These are phyloP conservation scores for Odocoileus hemionus DNA, from an alignment of 2,113 vertebrate species.

Conservation along the genomic window DNA sequence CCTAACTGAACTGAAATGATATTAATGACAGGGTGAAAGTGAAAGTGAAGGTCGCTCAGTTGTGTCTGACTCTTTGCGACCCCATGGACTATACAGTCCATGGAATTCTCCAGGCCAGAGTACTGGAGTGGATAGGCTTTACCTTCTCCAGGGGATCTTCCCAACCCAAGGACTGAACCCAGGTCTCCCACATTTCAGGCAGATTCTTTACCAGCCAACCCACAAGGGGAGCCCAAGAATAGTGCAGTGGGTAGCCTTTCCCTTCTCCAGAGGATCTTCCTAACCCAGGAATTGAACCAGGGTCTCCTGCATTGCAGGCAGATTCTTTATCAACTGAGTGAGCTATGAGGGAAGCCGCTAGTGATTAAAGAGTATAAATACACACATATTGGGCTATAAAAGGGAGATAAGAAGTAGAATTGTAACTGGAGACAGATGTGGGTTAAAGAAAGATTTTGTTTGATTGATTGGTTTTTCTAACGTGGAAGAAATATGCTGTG, in stretches of 20 bases:
- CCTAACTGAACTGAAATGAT: background rate
- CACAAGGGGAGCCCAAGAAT: background rate
- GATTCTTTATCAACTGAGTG: background rate
- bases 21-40: background rate
- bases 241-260: background rate
- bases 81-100: background rate
- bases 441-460: background rate
- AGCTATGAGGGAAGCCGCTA: background rate
- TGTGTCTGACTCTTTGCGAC: background rate
- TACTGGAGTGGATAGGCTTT: background rate
- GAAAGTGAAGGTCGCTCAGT: background rate
- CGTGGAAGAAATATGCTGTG: background rate
- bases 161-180: background rate
- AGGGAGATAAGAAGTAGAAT: background rate
- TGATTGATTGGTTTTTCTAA: background rate
- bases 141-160: background rate
- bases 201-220: background rate
- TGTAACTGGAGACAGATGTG: background rate
- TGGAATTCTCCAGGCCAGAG: background rate
- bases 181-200: background rate
- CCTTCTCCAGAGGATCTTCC: background rate
- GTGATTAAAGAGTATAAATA: background rate
- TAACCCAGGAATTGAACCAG: too few relatives aligned
- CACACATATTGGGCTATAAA: background rate
- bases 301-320: background rate